Conservation (phyloP, 2,797 vertebrate genomes). For the Hypotaenidia okinawae region DNA sequence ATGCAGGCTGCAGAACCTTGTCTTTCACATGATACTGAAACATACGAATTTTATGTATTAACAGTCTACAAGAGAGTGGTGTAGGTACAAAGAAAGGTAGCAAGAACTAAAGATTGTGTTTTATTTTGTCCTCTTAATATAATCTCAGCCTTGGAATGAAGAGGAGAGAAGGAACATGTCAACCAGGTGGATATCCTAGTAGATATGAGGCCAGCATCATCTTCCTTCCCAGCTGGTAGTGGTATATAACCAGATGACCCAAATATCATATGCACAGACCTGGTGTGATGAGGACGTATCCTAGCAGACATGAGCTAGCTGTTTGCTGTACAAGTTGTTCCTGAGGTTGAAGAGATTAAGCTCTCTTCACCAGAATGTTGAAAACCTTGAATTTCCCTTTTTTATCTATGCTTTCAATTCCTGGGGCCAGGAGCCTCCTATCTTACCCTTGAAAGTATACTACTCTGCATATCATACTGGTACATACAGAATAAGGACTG, state of each 20-base stretch:
- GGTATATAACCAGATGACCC: neutral
- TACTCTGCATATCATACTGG: neutral
- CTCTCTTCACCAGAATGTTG: neutral
- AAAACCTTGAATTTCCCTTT: neutral
- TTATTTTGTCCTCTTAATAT: neutral
- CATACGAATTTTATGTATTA: conserved; percentile 37
- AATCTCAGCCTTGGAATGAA: neutral
- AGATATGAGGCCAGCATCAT: neutral
- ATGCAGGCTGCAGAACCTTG: conserved; percentile 19
- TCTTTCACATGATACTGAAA: conserved; percentile 11
- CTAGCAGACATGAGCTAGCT: neutral
- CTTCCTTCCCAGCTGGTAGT: neutral
- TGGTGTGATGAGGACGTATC: neutral
- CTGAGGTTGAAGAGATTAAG: neutral
- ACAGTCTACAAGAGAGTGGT: neutral
- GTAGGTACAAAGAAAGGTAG: neutral
- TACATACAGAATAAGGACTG: neutral
- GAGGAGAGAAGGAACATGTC: neutral
- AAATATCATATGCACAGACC: neutral
- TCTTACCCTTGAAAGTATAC: neutral
- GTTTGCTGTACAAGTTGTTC: neutral
- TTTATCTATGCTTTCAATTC: neutral
- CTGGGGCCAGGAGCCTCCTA: neutral
- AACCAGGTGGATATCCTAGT: neutral
- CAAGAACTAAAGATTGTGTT: neutral